These are phyloP conservation scores for Alosa sapidissima DNA, from an alignment of 2,797 vertebrate species.

Conservation along the genomic window DNA sequence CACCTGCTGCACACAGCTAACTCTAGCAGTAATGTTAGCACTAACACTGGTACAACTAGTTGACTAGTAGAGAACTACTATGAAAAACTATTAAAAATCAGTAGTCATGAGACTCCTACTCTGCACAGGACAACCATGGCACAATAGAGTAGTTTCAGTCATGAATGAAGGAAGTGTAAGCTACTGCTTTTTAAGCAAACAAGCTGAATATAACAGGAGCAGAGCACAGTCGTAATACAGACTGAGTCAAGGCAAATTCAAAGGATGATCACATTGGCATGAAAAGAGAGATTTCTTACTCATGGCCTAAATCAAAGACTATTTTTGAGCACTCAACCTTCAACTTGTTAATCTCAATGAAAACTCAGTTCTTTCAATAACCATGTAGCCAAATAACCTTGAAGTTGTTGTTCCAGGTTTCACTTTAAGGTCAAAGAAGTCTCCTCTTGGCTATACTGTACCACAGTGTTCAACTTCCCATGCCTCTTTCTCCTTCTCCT, in stretches of 20 bases:
- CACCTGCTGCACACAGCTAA: no score
- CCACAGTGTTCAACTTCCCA: background rate
- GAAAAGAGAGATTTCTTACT: background rate
- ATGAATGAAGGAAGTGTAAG: background rate
- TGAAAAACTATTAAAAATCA: no score
- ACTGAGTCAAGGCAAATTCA: background rate
- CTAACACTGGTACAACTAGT: no score
- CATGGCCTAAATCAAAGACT: background rate
- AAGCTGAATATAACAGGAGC: no score
- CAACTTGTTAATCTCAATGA: background rate
- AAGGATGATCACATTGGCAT: background rate
- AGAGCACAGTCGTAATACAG: background rate
- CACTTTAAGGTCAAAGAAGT: background rate
- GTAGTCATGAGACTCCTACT: no score
- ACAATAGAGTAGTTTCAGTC: background rate
- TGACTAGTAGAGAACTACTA: no score
- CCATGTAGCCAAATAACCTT: background rate
- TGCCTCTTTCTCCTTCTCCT: background rate
- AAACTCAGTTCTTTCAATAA: background rate
- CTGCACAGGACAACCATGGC: background rate
- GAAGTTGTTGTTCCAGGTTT: background rate
- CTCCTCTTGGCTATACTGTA: background rate
- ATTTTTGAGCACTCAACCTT: background rate
- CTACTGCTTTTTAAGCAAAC: background rate
- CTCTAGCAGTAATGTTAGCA: no score